Evolutionary conservation across 2,113 vertebrate genomes (phyloP), one percentile per base, ranked within the genome.

Genomic region (Callipepla californica): DNA sequence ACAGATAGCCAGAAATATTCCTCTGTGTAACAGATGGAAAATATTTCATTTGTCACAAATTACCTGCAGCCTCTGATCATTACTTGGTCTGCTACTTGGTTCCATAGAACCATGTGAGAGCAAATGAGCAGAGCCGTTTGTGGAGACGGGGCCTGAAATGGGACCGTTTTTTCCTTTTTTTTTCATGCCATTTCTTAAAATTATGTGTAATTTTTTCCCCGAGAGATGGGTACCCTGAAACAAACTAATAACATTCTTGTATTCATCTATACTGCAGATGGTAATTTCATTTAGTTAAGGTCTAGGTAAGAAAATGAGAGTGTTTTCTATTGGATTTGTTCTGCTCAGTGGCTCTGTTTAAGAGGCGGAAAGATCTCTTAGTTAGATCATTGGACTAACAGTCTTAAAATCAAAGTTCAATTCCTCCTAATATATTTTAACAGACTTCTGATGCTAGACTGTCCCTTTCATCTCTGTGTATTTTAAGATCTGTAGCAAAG

Each of bases 11-110:
- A 85, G 82, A 88, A 91, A 92, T 90, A 70, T 81, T 90, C 72
- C 42, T 95, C 47, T 63, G 26, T 85, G 87, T 83, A 92, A 90
- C 53, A 89, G 78, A 86, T 57, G 73, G 84, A 85, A 94, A 89
- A 80, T 80, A 85, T 59, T 94, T 90, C 58, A 74, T 92, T 95
- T 14, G 5, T 55, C 94, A 51, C 67, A 84, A 90, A 93, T 94
- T 93, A 87, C 76, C 26, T 82, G 42, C 90, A 69, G 80, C 66
- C 68, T 84, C n/a, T 80, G 65, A 66, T 74, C 14, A 7, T 86
- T 89, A 38, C 44, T 92, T 77, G 17, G 58, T 87, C 88, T 34
- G 38, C 25, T 40, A 40, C 40, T 40, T 40, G 40, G 72, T 89
- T 81, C 75, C 30, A 25, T 69, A 68, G 80, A 92, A 89, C 15